Base-by-base conservation (phyloP, 2,113 vertebrate genomes). In the Patagioenas fasciata region DNA sequence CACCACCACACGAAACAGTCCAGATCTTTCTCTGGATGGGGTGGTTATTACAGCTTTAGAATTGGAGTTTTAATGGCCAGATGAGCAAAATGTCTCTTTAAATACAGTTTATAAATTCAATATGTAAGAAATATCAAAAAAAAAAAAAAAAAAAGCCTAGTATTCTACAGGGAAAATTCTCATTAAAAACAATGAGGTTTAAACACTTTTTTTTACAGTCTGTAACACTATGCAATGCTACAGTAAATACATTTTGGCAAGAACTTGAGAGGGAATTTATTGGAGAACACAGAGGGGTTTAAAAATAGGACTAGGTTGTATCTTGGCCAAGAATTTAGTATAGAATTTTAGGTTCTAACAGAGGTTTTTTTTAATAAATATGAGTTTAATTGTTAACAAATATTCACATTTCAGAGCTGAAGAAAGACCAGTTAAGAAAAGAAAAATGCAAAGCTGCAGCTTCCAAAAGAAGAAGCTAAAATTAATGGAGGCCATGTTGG, bases 401-500 rank as follows among this genome's bases (percentile, higher is more conserved):
- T 84, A 82, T 95, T 96, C 71, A 18, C 34, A 38, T 95, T 96
- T 94, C 98, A 99, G 99, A 97, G 98, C 98, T 31, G 99, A 98
- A 79, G 98, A 98, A 71, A 97, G 97, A 77, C 98, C 98, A 0
- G 92, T 96, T 58, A 99, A 98, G 96, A 99, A 98, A 95, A 98
- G 98, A 86, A 98, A 98, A 97, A 84, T 97, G 80, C 97, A 97
- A 92, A 98, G 96, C 47, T 95, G 98, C 86, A 98, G 97, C 64
- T 97, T 99, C 64, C 99, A 99, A 92, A 98, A 97, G 92, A 99
- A 98, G 98, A 99, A 99, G 92, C 96, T 99, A 95, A 98, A 98
- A 85, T 91, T 99, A 81, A 98, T 99, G 98, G 98, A 99, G 94
- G 98, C 98, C 78, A 99, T 99, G 99, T 95, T 99, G 94, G 98